Conservation (phyloP, 2,888 invertebrate species). For the Cheilosia impressa region DNA sequence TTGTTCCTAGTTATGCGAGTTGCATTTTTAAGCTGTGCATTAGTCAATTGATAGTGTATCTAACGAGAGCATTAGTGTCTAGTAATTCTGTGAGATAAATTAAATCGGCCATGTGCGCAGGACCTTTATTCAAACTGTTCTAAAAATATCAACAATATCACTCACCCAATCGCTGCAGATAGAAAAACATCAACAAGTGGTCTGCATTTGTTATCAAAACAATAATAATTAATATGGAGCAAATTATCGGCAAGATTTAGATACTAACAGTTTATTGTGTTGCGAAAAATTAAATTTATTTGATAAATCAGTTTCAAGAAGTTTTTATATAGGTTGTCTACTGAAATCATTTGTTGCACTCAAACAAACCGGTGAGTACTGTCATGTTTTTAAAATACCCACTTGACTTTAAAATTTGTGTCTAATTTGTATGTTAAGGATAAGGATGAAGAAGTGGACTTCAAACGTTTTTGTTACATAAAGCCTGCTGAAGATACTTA, state of each 20-base stretch:
- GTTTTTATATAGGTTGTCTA: neutral
- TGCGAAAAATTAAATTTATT: neutral
- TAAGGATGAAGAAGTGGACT: too few relatives aligned
- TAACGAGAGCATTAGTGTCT: neutral
- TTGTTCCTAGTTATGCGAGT: slow-evolving; percentile 2
- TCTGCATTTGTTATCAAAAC: slow-evolving; percentile 28
- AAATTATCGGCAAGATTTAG: slow-evolving; percentile 19
- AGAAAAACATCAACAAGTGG: slow-evolving; percentile 29
- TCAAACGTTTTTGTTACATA: too few relatives aligned
- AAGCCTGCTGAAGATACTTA: too few relatives aligned
- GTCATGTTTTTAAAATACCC: too few relatives aligned
- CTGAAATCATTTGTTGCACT: too few relatives aligned
- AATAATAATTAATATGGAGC: slow-evolving; percentile 8
- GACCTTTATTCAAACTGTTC: slow-evolving; percentile 10
- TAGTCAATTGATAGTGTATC: slow-evolving; percentile 1
- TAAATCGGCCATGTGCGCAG: slow-evolving; percentile 11
- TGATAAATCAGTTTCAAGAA: neutral
- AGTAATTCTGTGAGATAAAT: slow-evolving; percentile 17
- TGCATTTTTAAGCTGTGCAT: slow-evolving; percentile 21
- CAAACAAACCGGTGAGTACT: too few relatives aligned
- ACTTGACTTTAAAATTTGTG: too few relatives aligned
- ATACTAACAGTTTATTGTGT: neutral
- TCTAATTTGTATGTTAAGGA: too few relatives aligned
- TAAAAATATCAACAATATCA: slow-evolving; percentile 5
- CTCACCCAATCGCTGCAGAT: neutral